Evolutionary conservation across 2,113 vertebrate genomes (phyloP).

Genomic region (Garra rufa): DNA sequence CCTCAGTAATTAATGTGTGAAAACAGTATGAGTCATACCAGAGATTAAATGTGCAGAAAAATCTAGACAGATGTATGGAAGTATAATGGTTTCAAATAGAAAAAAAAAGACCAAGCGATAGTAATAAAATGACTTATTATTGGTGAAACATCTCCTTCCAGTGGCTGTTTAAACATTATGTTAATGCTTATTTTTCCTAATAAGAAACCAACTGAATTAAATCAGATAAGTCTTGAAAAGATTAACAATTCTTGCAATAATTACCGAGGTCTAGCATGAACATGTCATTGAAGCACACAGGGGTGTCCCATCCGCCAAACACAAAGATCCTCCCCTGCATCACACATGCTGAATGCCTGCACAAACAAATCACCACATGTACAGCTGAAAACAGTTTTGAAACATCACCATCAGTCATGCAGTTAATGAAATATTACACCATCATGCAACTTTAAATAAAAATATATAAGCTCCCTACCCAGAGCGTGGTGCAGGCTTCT

Average conservation of each 20-base stretch:
- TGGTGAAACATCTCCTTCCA: background rate
- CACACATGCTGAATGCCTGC: slow-evolving; percentile 77
- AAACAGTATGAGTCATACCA: background rate
- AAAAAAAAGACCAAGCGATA: background rate
- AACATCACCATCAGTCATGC: background rate
- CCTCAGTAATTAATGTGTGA: background rate
- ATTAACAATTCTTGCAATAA: slow-evolving; percentile 4
- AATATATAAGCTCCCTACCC: slow-evolving; percentile 67
- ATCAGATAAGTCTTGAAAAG: background rate
- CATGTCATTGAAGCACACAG: slow-evolving; percentile 80
- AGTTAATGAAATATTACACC: background rate
- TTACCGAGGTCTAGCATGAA: slow-evolving; percentile 82
- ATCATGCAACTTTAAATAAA: background rate
- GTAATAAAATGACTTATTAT: background rate
- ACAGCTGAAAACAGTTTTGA: no score
- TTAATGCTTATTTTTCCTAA: background rate
- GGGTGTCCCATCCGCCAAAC: slow-evolving; percentile 78
- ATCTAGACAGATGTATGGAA: background rate
- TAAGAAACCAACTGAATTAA: background rate
- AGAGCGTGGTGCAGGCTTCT: slow-evolving; percentile 77
- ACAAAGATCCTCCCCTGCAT: slow-evolving; percentile 75
- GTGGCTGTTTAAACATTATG: background rate
- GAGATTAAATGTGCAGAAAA: background rate
- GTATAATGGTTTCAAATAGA: background rate
- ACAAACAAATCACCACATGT: slow-evolving; percentile 14